These are phyloP conservation scores for Rhizomys pruinosus DNA, from an alignment of 2,113 vertebrate species.

Conservation along the genomic window DNA sequence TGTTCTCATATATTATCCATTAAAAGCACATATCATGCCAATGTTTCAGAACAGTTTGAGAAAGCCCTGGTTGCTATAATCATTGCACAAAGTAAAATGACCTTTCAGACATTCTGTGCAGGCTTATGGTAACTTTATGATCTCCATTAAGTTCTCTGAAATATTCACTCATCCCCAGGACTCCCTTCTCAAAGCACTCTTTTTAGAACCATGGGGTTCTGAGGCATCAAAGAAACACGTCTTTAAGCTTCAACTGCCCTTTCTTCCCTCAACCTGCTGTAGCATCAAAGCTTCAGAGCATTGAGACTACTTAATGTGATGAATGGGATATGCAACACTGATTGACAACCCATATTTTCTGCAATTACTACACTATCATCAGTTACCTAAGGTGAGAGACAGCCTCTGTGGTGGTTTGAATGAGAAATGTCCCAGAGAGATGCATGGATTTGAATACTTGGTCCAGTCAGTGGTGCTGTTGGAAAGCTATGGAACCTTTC, in stretches of 20 bases:
- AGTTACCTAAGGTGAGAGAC: neutral
- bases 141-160: conserved; percentile 27
- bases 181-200: neutral
- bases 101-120: conserved; percentile 33
- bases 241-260: neutral
- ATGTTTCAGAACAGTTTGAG: conserved; percentile 21
- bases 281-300: conserved; percentile 29
- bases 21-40: conserved; percentile 20
- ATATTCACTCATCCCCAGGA: neutral
- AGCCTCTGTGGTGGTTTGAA: neutral
- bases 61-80: conserved; percentile 13
- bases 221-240: neutral
- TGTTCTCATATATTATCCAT: conserved; percentile 53
- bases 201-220: neutral
- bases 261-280: neutral
- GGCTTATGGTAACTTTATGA: neutral
- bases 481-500: neutral
- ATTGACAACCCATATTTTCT: neutral
- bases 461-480: neutral
- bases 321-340: neutral
- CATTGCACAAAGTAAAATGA: conserved; percentile 62
- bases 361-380: neutral
- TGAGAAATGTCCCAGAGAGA: neutral
- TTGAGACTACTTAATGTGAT: conserved; percentile 17
- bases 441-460: neutral